Conservation (phyloP, 2,888 invertebrate genomes). For the Dryocosmus kuriphilus region DNA sequence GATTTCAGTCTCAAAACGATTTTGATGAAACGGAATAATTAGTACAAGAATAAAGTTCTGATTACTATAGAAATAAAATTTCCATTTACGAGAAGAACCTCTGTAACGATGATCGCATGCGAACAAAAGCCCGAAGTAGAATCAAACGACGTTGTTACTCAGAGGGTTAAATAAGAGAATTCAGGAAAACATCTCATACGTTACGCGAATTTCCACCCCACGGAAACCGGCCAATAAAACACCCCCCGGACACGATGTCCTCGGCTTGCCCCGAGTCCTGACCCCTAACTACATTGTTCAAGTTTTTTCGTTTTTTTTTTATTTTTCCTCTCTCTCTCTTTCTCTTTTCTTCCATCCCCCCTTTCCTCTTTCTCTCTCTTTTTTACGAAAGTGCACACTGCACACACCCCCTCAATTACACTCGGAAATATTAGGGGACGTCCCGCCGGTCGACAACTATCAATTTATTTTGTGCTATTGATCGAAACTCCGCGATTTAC, state of each 20-base stretch:
- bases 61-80: background rate
- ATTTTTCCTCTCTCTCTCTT: constrained; percentile 49
- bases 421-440: constrained; percentile 78
- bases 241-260: constrained; percentile 68
- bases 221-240: constrained; percentile 77
- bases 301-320: constrained; percentile 66
- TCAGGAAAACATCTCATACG: constrained; percentile 59
- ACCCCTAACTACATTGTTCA: constrained; percentile 71
- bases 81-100: background rate
- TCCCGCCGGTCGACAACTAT: constrained; percentile 76
- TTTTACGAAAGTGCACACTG: constrained; percentile 63
- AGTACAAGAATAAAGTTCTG: background rate
- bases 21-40: background rate
- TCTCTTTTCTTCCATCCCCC: constrained; percentile 37
- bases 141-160: constrained; percentile 42
- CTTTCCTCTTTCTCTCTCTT: constrained; percentile 48
- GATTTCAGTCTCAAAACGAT: no score
- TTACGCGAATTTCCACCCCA: constrained; percentile 72
- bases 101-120: constrained; percentile 14
- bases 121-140: constrained; percentile 36
- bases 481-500: constrained; percentile 56
- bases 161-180: constrained; percentile 38
- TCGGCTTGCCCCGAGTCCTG: constrained; percentile 61
- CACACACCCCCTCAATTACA: constrained; percentile 77
- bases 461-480: constrained; percentile 74